Conservation (phyloP, 1,140 invertebrate genomes). For the Anastatus disparis region DNA sequence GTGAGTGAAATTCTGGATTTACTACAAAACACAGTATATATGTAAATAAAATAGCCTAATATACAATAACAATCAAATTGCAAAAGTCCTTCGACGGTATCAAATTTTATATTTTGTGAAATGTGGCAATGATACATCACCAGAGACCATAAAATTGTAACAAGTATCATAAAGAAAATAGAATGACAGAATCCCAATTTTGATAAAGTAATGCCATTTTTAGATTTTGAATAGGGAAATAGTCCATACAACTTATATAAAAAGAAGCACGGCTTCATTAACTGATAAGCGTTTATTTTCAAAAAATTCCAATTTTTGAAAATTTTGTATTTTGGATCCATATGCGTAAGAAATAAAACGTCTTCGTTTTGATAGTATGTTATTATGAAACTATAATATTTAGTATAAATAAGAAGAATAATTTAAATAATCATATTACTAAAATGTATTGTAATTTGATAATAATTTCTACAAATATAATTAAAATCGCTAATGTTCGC, state of each 20-base stretch:
- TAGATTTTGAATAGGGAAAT: slow-evolving; percentile 46
- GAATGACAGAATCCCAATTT: slow-evolving; percentile 41
- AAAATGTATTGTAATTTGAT: no score
- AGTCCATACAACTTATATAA: slow-evolving; percentile 42
- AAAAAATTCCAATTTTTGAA: no score
- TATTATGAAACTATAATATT: no score
- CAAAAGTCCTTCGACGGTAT: slow-evolving; percentile 42
- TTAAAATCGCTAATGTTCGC: no score
- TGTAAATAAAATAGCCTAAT: slow-evolving; percentile 25
- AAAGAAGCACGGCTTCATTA: slow-evolving; percentile 45
- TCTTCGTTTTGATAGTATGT: no score
- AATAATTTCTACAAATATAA: no score
- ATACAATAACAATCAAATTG: slow-evolving; percentile 49
- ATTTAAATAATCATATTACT: no score
- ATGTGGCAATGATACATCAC: slow-evolving; percentile 49
- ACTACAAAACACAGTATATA: slow-evolving; percentile 33
- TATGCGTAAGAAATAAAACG: no score
- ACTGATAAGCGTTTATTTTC: no score
- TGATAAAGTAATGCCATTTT: slow-evolving; percentile 22
- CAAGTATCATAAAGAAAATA: neutral
- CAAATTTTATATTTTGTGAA: slow-evolving; percentile 19
- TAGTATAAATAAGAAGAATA: no score
- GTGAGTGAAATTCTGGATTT: slow-evolving; percentile 43
- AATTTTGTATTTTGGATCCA: no score
- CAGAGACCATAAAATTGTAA: neutral